phyloP scores from a whole-genome alignment of 2,888 invertebrate genomes.

The Drosophila hamatofila region DNA sequence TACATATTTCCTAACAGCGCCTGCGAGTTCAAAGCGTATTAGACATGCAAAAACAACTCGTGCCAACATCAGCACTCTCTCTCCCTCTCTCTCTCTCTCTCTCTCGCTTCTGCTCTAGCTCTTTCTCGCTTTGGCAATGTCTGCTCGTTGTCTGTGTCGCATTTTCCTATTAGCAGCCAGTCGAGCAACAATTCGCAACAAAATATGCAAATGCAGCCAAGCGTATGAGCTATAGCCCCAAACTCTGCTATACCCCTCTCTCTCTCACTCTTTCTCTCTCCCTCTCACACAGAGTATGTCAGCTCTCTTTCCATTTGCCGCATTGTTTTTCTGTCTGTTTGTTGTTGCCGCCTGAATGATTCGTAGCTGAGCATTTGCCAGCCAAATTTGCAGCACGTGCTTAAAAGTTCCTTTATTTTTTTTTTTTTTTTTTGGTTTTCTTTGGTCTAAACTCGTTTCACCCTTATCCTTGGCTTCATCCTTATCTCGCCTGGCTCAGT shows the following conservation, averaged over 20 bases:
- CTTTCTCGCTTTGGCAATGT: slow-evolving; percentile 4
- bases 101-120: not conserved
- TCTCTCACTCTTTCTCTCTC: not conserved
- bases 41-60: slow-evolving; percentile 77
- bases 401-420: slow-evolving; percentile 30
- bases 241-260: not conserved
- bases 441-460: slow-evolving; percentile 4
- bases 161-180: slow-evolving; percentile 79
- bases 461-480: slow-evolving; percentile 36
- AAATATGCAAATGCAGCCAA: slow-evolving; percentile 79
- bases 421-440: not conserved
- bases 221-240: slow-evolving; percentile 50
- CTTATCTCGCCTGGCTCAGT: slow-evolving; percentile 30
- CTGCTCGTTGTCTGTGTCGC: slow-evolving; percentile 63
- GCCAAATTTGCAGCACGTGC: slow-evolving; percentile 78
- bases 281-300: slow-evolving; percentile 7
- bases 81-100: not conserved
- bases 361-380: slow-evolving; percentile 62
- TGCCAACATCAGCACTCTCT: slow-evolving; percentile 58
- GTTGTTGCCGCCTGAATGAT: slow-evolving; percentile 73
- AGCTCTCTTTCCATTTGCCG: slow-evolving; percentile 53
- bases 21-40: slow-evolving; percentile 64
- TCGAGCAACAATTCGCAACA: slow-evolving; percentile 75
- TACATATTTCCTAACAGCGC: slow-evolving; percentile 67
- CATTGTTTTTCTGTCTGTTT: slow-evolving; percentile 75